phyloP scores from a whole-genome alignment of 2,113 vertebrate species.

The Leucopternis melanops region DNA sequence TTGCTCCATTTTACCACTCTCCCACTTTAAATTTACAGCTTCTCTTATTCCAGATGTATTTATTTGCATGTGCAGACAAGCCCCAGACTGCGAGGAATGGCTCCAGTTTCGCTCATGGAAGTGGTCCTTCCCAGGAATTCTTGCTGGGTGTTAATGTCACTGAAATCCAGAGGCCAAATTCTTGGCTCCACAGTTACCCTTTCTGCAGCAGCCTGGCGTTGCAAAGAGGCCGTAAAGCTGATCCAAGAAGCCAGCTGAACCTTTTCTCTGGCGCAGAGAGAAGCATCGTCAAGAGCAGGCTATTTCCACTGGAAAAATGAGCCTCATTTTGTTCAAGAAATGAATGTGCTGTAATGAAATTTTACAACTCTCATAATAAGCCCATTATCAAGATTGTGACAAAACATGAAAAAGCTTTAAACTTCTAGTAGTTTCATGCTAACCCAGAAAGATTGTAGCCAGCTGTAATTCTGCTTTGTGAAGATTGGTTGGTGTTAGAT shows the following conservation, averaged over 20 bases:
- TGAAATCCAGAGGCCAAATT: slow-evolving; percentile 35
- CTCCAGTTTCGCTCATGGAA: slow-evolving; percentile 3
- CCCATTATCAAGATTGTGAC: slow-evolving; percentile 18
- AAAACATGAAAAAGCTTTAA: slow-evolving; percentile 15
- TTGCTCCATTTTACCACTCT: not conserved
- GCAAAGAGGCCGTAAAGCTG: not conserved
- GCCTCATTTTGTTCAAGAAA: slow-evolving; percentile 29
- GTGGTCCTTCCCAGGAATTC: slow-evolving; percentile 41
- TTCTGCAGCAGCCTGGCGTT: slow-evolving; percentile 7
- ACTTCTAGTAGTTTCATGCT: not conserved
- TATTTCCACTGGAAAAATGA: slow-evolving; percentile 60
- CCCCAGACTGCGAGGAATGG: not conserved
- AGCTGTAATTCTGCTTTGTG: not conserved
- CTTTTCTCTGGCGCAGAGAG: slow-evolving; percentile 12
- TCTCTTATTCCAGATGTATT: not conserved
- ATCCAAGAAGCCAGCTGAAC: slow-evolving; percentile 52
- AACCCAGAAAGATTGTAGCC: not conserved
- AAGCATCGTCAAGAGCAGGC: not conserved
- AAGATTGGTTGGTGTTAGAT: not conserved
- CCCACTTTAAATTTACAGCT: not conserved
- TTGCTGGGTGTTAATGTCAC: slow-evolving; percentile 53
- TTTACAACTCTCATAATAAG: slow-evolving; percentile 31
- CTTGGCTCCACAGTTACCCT: not conserved
- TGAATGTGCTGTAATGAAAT: slow-evolving; percentile 40
- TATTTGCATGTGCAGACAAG: slow-evolving; percentile 6